A percentile compares a stretch with the other conserved stretches of the same genome.
Evolutionary conservation across 37 sponge, comb jelly and placozoan genomes (phyloP).

Genomic region (Aplysina aerophoba): DNA sequence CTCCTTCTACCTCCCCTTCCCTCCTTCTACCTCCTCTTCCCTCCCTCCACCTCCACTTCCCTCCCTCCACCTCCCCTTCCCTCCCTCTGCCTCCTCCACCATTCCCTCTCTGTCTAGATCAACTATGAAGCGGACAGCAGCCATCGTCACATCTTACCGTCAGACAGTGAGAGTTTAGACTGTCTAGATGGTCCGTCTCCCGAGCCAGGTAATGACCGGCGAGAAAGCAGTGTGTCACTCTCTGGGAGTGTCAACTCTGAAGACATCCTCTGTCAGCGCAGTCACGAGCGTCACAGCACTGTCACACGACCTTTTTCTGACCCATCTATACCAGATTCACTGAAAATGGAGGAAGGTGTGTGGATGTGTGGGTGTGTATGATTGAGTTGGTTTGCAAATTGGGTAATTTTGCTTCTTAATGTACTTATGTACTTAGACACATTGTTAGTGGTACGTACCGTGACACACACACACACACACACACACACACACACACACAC

Average conservation of each 20-base stretch:
- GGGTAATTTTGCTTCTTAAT: too few relatives aligned
- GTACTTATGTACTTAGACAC: too few relatives aligned
- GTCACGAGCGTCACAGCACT: too few relatives aligned
- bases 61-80: too few relatives aligned
- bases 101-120: not conserved
- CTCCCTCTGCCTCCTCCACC: too few relatives aligned
- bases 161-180: conserved; percentile 17
- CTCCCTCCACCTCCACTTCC: too few relatives aligned
- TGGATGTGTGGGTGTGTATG: conserved; percentile 22
- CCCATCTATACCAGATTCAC: conserved; percentile 21
- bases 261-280: conserved; percentile 1
- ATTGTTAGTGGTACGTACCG: too few relatives aligned
- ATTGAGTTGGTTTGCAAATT: too few relatives aligned
- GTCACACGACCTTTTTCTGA: conserved; percentile 28
- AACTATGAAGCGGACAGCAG: not conserved
- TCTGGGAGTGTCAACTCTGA: conserved; percentile 24
- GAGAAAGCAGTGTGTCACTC: not conserved
- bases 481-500: too few relatives aligned
- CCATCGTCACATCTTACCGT: not conserved
- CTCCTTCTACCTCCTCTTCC: too few relatives aligned
- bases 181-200: not conserved
- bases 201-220: not conserved
- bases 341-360: conserved; percentile 28
- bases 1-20: not conserved
- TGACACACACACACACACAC: too few relatives aligned